Base-by-base conservation (phyloP, 2,888 invertebrate genomes). In the Lasioglossum villosulum region DNA sequence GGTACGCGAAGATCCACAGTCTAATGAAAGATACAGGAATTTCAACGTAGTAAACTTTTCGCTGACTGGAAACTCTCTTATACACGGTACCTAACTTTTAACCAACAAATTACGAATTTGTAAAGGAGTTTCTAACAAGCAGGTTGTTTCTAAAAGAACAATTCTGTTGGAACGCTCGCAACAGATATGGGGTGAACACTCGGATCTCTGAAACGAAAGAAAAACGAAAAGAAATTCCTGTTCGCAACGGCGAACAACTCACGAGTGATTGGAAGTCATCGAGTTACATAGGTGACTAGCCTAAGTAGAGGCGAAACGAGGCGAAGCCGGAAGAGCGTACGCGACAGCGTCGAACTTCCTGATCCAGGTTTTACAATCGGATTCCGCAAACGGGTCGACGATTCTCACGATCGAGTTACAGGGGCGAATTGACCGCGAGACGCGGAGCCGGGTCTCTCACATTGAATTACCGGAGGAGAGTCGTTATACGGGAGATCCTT, bases 361-460 rank as follows among this genome's bases (percentile, higher is more conserved):
- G 14, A 56, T 30, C 72, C 23, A 63, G n/a, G 78, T 84, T 78
- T 84, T 56, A 37, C 37, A 42, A 73, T n/a, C 34, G 66, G 72
- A 56, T 63, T 72, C 66, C 42, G 45, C 74, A 52, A 74, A 66
- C 66, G 66, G 30, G 56, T 10, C 75, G 39, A 73, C 42, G 23
- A 52, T 86, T 83, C 74, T 80, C 85, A 56, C 56, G 56, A 56
- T 56, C 56, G 79, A 79, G 73, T 83, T 83, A 73, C 83, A 74
- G 75, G 71, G 71, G 27, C 75, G 37, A n/a, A 4, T 37, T 8
- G 45, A 45, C 52, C 70, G 37, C 75, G 37, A 48, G 75, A 74
- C 74, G 42, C 52, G 45, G 27, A 23, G 27, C 66, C 27, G 34
- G 30, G 12, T 52, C 42, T 27, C 42, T 48, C 56, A 37, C 74